Evolutionary conservation across 2,797 vertebrate genomes (phyloP).

Genomic region (Pterois miles): DNA sequence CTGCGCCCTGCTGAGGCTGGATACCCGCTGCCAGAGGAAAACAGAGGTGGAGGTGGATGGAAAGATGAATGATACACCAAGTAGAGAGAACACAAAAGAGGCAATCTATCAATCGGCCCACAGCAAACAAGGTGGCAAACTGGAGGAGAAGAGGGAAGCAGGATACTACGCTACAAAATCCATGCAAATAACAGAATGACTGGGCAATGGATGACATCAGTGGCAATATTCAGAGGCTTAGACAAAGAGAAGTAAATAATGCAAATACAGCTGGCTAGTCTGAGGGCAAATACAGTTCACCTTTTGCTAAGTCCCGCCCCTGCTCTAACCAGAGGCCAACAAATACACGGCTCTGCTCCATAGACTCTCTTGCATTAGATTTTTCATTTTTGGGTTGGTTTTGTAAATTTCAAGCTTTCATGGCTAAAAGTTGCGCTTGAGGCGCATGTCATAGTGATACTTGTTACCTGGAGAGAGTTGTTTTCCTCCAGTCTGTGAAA

Average conservation of each 20-base stretch:
- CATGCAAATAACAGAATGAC: background rate
- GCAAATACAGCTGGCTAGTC: background rate
- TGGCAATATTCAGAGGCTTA: background rate
- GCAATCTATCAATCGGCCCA: background rate
- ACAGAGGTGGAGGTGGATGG: background rate
- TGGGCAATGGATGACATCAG: background rate
- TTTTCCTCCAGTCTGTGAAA: too few relatives aligned
- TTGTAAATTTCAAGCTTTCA: background rate
- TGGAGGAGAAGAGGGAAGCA: background rate
- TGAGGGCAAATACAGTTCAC: background rate
- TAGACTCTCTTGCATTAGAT: background rate
- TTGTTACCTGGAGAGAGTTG: background rate
- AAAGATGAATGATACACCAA: slow-evolving; percentile 9
- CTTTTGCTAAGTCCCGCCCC: background rate
- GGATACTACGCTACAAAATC: background rate
- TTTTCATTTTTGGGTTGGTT: background rate
- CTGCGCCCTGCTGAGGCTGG: background rate
- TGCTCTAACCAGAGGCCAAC: background rate
- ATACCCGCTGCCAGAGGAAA: slow-evolving; percentile 8
- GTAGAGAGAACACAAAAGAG: slow-evolving; percentile 15
- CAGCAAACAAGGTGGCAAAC: background rate
- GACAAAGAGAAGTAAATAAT: background rate
- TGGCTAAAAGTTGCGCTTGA: background rate
- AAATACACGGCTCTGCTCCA: background rate
- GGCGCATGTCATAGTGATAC: background rate